Conservation (phyloP, 2,113 vertebrate genomes). For the Motacilla alba region DNA sequence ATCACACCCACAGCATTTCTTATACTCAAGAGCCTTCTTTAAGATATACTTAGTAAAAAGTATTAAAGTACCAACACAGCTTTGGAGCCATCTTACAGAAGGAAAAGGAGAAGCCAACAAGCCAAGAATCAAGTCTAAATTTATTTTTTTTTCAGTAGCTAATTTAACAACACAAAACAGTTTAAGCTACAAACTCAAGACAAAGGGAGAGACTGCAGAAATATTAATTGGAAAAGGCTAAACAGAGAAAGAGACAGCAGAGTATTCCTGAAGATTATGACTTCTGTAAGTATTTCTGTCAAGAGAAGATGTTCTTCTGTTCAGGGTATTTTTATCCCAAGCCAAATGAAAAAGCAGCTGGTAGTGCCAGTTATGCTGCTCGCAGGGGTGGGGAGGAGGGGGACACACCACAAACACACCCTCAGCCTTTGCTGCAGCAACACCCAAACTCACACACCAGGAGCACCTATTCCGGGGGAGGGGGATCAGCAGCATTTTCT, state of each 20-base stretch:
- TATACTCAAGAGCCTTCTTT: background rate
- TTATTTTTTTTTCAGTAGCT: background rate
- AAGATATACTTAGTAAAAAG: background rate
- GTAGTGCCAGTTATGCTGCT: constrained; percentile 63
- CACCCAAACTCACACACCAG: background rate
- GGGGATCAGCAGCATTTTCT: background rate
- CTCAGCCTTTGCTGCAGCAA: background rate
- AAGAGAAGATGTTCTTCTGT: constrained; percentile 57
- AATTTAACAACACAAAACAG: background rate
- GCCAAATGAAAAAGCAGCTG: constrained; percentile 62
- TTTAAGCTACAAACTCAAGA: background rate
- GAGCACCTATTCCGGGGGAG: background rate
- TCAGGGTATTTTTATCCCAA: constrained; percentile 60
- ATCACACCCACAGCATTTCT: background rate
- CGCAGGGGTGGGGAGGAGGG: constrained; percentile 20
- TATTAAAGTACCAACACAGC: background rate
- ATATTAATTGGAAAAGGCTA: background rate
- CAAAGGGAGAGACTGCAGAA: background rate
- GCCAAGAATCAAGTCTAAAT: background rate
- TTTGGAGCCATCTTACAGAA: background rate
- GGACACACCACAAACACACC: background rate
- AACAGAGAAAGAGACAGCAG: background rate
- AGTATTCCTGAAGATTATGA: background rate
- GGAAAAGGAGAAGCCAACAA: background rate
- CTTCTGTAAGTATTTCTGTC: constrained; percentile 45